Evolutionary conservation across 2,797 vertebrate genomes (phyloP), one percentile per base, ranked within the genome.

Genomic region (Margarornis squamiger): DNA sequence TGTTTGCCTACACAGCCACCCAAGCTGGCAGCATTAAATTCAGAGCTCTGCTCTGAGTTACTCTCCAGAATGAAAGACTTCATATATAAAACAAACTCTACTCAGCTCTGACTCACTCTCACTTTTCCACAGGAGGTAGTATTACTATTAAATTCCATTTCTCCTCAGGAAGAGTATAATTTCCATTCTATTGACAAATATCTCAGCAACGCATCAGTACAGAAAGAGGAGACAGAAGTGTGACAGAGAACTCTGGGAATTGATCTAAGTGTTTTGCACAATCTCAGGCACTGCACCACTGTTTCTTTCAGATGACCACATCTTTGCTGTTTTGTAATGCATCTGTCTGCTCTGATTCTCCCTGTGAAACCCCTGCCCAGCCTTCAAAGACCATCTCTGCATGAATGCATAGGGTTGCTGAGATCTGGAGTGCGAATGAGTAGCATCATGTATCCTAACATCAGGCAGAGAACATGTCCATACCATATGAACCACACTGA

Each of bases 181-280:
- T 96, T 89, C 79, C 71, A 78, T 80, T 91, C 75, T 95, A 89
- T 97, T 97, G 97, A 97, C 88, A 95, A 94, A 96, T 97, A 97
- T 68, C 94, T 79, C 97, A 92, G 95, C 96, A 97, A 96, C 93
- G 41, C 22, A 57, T 17, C 18, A 39, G 38, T 30, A 71, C 72
- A 72, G 63, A 57, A 79, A 36, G 78, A 77, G 61, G 43, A 94
- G 57, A 63, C 43, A 80, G 38, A 83, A 81, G 43, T 77, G 86
- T 74, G 80, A 77, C 68, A 86, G 86, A 86, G 77, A 88, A 45
- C 71, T 72, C 41, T 71, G 65, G 43, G 57, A 89, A 41, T 54
- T 30, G 73, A 87, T 90, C 66, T 71, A 22, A 38, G 6, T 79
- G 92, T 75, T 94, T 90, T 90, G 68, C 54, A 68, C 51, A 66